phyloP scores from a whole-genome alignment of 1,140 invertebrate genomes.

The Euura lappo region DNA sequence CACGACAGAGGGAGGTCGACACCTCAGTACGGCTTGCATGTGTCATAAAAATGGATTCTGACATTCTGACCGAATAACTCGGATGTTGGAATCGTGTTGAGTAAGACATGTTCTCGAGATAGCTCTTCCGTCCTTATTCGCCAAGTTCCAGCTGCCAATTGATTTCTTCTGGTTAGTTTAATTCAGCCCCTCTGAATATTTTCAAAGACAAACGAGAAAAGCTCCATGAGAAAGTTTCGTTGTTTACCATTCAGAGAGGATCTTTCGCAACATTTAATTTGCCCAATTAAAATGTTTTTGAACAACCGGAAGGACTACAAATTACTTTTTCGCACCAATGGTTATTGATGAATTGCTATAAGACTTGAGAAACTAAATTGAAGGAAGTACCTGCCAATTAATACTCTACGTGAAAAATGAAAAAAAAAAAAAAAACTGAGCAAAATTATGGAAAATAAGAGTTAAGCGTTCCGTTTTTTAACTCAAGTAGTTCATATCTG shows the following conservation, averaged over 20 bases:
- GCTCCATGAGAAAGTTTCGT: background rate
- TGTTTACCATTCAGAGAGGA: background rate
- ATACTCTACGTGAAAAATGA: too few species aligned
- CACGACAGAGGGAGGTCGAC: background rate
- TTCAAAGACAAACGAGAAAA: background rate
- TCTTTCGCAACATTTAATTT: background rate
- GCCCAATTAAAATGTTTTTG: background rate
- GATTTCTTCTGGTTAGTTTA: background rate
- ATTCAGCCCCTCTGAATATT: background rate
- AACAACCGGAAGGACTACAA: background rate
- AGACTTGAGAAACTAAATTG: too few species aligned
- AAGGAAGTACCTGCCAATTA: too few species aligned
- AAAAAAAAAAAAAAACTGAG: too few species aligned
- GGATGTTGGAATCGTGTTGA: background rate
- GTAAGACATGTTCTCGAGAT: background rate
- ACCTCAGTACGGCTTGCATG: background rate
- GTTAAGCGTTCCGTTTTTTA: too few species aligned
- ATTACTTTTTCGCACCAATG: background rate
- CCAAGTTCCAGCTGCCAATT: background rate
- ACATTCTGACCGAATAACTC: too few species aligned
- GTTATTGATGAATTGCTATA: background rate
- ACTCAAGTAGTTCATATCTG: too few species aligned
- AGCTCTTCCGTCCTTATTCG: background rate
- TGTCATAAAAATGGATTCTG: background rate
- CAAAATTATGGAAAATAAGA: too few species aligned